These are phyloP conservation scores for Alosa sapidissima DNA, from an alignment of 2,797 vertebrate genomes.

Conservation along the genomic window DNA sequence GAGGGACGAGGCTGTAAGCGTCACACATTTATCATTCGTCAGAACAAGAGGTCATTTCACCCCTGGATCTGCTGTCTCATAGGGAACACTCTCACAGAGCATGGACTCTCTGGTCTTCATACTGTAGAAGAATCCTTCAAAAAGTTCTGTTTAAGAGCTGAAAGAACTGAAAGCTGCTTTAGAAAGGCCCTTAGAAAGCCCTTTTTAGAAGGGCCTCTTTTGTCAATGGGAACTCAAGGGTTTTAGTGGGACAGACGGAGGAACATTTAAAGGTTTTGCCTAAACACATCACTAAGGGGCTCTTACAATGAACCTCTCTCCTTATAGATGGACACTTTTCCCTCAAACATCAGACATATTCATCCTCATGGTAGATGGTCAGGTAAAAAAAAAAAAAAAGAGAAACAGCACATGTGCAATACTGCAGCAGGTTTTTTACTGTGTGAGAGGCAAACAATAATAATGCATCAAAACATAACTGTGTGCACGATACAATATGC, in stretches of 20 bases:
- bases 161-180: background rate
- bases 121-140: background rate
- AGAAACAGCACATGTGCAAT: background rate
- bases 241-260: background rate
- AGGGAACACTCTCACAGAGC: background rate
- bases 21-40: background rate
- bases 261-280: background rate
- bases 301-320: background rate
- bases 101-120: background rate
- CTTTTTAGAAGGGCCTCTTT: background rate
- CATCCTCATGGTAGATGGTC: background rate
- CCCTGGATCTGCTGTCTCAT: background rate
- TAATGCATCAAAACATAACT: constrained; percentile 4
- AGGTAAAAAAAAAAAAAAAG: background rate
- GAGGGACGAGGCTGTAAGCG: background rate
- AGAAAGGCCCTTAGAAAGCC: no score
- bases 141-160: background rate
- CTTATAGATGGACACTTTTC: background rate
- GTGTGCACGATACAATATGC: constrained; percentile 11
- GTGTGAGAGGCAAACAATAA: constrained; percentile 21
- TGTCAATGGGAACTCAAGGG: background rate
- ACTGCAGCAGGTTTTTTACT: background rate
- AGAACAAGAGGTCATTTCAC: background rate
- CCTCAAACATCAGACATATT: background rate
- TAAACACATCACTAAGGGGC: background rate